Evolutionary conservation across 2,888 invertebrate genomes (phyloP), one percentile per base, ranked within the genome.

Genomic region (Coenonympha glycerion): DNA sequence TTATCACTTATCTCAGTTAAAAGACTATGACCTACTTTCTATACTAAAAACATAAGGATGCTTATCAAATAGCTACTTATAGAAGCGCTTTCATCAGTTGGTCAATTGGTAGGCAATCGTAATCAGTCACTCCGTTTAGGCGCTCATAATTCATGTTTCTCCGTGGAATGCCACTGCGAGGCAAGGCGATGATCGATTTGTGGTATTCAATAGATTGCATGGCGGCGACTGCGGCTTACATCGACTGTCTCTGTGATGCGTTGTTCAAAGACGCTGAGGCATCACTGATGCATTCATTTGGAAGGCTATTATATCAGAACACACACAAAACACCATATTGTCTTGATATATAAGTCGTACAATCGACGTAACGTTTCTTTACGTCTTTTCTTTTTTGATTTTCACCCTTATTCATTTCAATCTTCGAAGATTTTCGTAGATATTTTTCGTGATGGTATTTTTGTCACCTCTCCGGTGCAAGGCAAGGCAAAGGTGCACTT

Each of bases 151-250:
- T 36, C 6, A 28, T 26, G 45, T 37, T 36, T 18, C 37, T 34
- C 52, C 50, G 45, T 53, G 39, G 37, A 47, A 41, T 49, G 58
- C 65, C 59, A 62, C 66, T 69, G 66, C 62, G 59, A 58, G 57
- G 65, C 28, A 28, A 45, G 47, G 40, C 51, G 48, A 61, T 66
- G 69, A 73, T 73, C 66, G 73, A 76, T 74, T 73, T 74, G 77
- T 64, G 78, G 73, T 52, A 36, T 58, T 66, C 68, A 65, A 67
- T 55, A 41, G 46, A 57, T 55, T 57, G 55, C 50, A 55, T 52
- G 40, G 42, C 18, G 31, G 28, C 40, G 31, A 40, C 16, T 53
- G 56, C 34, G 53, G 53, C 56, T 53, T 53, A 56, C 50, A 49
- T 48, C 50, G 31, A 26, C 41, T 55, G 41, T 42, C 39, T 46